Base-by-base conservation (phyloP, 2,797 vertebrate species). In the Lutjanus campechanus region DNA sequence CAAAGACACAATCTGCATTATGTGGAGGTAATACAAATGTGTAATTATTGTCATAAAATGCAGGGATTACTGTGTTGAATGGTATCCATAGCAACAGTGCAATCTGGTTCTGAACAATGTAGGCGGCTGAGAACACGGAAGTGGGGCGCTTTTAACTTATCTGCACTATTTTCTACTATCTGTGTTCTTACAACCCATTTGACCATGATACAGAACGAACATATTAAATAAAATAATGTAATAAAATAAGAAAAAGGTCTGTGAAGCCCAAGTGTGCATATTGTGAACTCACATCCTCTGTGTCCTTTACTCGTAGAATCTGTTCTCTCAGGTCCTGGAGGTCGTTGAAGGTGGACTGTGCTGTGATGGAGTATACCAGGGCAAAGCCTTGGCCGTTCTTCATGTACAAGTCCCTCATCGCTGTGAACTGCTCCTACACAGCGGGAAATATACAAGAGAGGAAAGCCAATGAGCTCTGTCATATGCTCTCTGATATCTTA, bases 371-470 rank as follows among this genome's bases (percentile, higher is more conserved):
- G 96, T 99, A 99, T 87, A 99, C 98, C 96, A 99, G 95, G 95
- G 98, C 98, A 79, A 99, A 99, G 86, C 98, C 98, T 95, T 99
- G 98, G 86, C 98, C 98, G 0, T 99, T 99, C 96, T 99, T 99
- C 98, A 99, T 99, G 94, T 99, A 99, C 90, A 99, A 95, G 95
- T 99, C 98, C 93, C 98, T 97, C 98, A 99, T 99, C 0, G 98
- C 98, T 78, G 98, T 99, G 90, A 99, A 99, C 79, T 99, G 98
- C 92, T 99, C 98, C 98, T 99, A 87, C 44, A 95, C 3, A n/a
- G 16, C 25, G 2, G 2, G n/a, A 49, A 16, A 59, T 29, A 50
- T 0, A 2, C 17, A 56, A 51, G 1, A 19, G 64, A 51, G 7
- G 62, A 60, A 19, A 50, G 49, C 41, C 17, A n/a, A 59, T 86